phyloP scores from a whole-genome alignment of 2,797 vertebrate genomes.

The Psittacula echo region DNA sequence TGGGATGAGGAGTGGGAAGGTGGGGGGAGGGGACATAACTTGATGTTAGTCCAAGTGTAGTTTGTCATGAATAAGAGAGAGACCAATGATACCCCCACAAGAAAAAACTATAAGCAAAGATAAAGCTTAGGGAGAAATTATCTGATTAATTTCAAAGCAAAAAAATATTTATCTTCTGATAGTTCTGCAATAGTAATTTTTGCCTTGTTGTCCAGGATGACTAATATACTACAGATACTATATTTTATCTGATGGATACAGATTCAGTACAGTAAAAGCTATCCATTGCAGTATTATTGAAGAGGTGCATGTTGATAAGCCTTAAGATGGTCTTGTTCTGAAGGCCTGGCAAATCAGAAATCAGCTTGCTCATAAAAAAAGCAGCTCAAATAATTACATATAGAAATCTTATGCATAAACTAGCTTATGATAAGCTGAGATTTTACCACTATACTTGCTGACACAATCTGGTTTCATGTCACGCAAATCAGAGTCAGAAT shows the following conservation, averaged over 20 bases:
- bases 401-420: not conserved
- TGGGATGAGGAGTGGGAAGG: not conserved
- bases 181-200: constrained; percentile 6
- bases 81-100: not conserved
- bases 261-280: not conserved
- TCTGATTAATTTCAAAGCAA: constrained; percentile 31
- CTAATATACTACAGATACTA: constrained; percentile 2
- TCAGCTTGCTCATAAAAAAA: not conserved
- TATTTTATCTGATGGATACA: constrained; percentile 21
- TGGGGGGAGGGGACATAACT: not conserved
- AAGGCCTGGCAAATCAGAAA: not conserved
- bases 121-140: constrained; percentile 20
- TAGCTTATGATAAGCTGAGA: not conserved
- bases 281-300: not conserved
- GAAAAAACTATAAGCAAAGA: not conserved
- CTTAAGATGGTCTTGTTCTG: not conserved
- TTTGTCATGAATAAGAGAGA: not conserved
- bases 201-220: not conserved
- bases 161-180: constrained; percentile 40
- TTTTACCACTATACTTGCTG: not conserved
- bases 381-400: not conserved
- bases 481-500: not conserved
- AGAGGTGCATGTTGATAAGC: not conserved
- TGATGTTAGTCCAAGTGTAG: not conserved
- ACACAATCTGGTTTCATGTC: not conserved